These are phyloP conservation scores for Montipora sp. DNA, from an alignment of 64 coral and sea anemone genomes.

Conservation along the genomic window DNA sequence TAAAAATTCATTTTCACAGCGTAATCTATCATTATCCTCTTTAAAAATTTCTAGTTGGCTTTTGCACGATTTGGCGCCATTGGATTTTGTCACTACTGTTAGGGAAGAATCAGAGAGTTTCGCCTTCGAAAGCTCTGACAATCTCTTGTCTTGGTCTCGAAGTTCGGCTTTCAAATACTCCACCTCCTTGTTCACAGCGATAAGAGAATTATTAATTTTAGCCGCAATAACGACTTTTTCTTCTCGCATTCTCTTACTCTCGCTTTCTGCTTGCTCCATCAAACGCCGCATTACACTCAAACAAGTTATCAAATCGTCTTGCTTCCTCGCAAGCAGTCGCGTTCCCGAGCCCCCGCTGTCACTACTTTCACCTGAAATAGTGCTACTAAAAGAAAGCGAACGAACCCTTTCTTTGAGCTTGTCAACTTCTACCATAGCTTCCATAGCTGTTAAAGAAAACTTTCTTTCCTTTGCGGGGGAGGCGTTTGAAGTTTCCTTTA, in stretches of 20 bases:
- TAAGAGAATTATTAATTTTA: slow-evolving; percentile 92
- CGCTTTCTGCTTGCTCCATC: slow-evolving; percentile 97
- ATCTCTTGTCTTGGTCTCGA: slow-evolving; percentile 89
- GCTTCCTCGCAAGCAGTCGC: slow-evolving; percentile 78
- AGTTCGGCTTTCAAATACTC: slow-evolving; percentile 96
- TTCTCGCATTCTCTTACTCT: slow-evolving; percentile 91
- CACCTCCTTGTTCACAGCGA: slow-evolving; percentile 92
- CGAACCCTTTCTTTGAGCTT: slow-evolving; percentile 51
- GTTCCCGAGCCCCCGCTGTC: slow-evolving; percentile 48
- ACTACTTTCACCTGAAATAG: slow-evolving; percentile 41
- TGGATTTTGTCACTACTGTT: slow-evolving; percentile 16
- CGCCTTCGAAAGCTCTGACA: slow-evolving; percentile 69
- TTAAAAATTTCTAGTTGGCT: slow-evolving; percentile 66
- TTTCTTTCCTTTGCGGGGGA: slow-evolving; percentile 25
- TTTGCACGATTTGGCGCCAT: background rate
- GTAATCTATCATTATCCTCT: slow-evolving; percentile 90
- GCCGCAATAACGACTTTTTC: slow-evolving; percentile 95
- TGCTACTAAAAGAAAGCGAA: slow-evolving; percentile 33
- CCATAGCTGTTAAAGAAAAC: slow-evolving; percentile 26
- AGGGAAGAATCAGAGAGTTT: slow-evolving; percentile 24
- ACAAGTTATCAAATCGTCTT: slow-evolving; percentile 93
- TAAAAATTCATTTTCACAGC: slow-evolving; percentile 88
- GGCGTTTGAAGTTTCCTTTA: slow-evolving; percentile 13
- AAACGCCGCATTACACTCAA: slow-evolving; percentile 93
- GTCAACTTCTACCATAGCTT: slow-evolving; percentile 61